Conservation (phyloP, 2,113 vertebrate species). For the Laticauda colubrina region DNA sequence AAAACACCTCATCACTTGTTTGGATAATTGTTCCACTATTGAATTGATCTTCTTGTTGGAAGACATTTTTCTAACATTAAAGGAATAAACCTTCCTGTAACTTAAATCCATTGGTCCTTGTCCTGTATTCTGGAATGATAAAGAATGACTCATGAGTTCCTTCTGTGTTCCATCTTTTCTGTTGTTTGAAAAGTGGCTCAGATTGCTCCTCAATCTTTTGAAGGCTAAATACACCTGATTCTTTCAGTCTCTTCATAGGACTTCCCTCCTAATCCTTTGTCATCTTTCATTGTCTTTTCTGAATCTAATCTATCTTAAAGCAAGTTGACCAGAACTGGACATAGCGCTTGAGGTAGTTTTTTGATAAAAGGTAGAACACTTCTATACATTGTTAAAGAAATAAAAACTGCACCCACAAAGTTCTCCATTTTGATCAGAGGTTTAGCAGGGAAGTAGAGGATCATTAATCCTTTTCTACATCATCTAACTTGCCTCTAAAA, state of each 20-base stretch:
- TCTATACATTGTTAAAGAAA: neutral
- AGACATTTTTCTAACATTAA: neutral
- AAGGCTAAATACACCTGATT: neutral
- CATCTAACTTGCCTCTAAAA: neutral
- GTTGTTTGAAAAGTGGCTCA: neutral
- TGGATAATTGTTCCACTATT: neutral
- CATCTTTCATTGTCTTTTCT: neutral
- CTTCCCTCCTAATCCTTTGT: neutral
- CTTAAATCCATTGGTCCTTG: neutral
- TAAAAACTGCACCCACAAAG: neutral
- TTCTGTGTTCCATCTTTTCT: neutral
- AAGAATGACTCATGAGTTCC: neutral
- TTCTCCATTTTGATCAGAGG: neutral
- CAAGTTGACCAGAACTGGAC: neutral
- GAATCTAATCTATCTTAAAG: neutral
- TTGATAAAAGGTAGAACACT: neutral
- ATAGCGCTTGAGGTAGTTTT: neutral
- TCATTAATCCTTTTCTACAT: neutral
- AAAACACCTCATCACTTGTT: neutral
- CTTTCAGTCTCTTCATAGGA: neutral
- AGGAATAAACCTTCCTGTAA: neutral
- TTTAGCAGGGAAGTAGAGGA: neutral
- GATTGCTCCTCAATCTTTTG: neutral
- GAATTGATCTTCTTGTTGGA: neutral
- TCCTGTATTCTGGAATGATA: neutral